Conservation (phyloP, 1,140 invertebrate genomes). For the Holotrichia oblita region DNA sequence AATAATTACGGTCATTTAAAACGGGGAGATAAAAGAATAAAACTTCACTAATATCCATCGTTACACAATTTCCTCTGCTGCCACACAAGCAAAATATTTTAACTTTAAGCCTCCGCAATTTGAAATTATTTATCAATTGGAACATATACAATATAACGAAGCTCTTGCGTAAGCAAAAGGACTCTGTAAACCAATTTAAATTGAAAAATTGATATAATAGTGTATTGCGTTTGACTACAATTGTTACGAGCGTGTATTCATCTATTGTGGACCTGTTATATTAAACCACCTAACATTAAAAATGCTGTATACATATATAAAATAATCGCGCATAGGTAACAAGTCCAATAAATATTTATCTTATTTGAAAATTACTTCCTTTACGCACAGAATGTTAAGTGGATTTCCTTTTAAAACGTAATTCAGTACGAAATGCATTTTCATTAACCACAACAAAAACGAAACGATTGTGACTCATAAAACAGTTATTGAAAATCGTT, state of each 20-base stretch:
- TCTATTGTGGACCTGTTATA: not conserved
- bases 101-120: not conserved
- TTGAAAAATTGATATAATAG: slow-evolving; percentile 35
- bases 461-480: not conserved
- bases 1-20: no score
- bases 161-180: slow-evolving; percentile 3
- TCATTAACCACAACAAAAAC: no score
- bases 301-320: no score
- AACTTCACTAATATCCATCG: no score
- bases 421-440: no score
- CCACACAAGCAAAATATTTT: not conserved
- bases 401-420: no score
- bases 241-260: not conserved
- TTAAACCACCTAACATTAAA: no score
- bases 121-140: not conserved
- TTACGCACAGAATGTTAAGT: no score
- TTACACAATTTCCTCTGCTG: not conserved
- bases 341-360: no score
- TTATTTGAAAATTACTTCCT: no score
- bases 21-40: no score
- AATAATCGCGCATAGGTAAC: no score
- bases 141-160: not conserved
- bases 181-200: slow-evolving; percentile 6
- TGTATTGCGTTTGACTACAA: not conserved
- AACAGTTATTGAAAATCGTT: not conserved